A percentile compares a stretch with the other conserved stretches of the same genome.
These are phyloP conservation scores for Macroteleia sp. DNA, from an alignment of 2,888 invertebrate genomes.

Conservation along the genomic window DNA sequence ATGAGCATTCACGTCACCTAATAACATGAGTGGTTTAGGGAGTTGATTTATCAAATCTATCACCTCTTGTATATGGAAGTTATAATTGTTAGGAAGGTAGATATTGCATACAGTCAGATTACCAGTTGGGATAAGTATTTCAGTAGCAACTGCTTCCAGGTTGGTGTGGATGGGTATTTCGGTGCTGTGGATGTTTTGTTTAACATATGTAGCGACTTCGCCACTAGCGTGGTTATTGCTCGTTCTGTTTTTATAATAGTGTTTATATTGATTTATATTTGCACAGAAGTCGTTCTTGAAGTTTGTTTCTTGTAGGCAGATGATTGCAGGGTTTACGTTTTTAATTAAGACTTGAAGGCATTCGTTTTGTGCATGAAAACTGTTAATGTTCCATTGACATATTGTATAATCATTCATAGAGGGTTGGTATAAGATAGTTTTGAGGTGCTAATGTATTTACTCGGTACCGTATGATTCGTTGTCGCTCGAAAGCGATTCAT, in stretches of 20 bases:
- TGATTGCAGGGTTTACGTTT: neutral
- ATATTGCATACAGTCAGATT: slow-evolving; percentile 28
- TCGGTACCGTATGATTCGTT: neutral
- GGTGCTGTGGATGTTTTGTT: neutral
- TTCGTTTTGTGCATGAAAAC: neutral
- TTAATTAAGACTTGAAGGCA: neutral
- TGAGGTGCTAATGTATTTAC: neutral
- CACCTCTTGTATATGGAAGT: slow-evolving; percentile 7
- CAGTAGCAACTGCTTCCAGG: slow-evolving; percentile 62
- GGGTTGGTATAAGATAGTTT: too few species aligned
- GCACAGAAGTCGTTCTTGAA: slow-evolving; percentile 5
- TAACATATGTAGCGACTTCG: slow-evolving; percentile 32
- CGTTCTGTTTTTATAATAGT: slow-evolving; percentile 36
- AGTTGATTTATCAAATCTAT: slow-evolving; percentile 12
- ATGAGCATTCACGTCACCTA: slow-evolving; percentile 67
- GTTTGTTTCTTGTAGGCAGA: slow-evolving; percentile 37
- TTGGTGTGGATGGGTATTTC: slow-evolving; percentile 36
- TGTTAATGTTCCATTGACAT: slow-evolving; percentile 4
- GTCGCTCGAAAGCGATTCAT: neutral
- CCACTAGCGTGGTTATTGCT: slow-evolving; percentile 52
- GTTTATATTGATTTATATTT: neutral
- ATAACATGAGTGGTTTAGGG: slow-evolving; percentile 54
- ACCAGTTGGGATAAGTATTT: slow-evolving; percentile 7
- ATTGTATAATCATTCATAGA: neutral
- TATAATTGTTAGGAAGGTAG: slow-evolving; percentile 24